A percentile compares a stretch with the other conserved stretches of the same genome.
Conservation (phyloP, 2,797 vertebrate species). For the Balearica regulorum region DNA sequence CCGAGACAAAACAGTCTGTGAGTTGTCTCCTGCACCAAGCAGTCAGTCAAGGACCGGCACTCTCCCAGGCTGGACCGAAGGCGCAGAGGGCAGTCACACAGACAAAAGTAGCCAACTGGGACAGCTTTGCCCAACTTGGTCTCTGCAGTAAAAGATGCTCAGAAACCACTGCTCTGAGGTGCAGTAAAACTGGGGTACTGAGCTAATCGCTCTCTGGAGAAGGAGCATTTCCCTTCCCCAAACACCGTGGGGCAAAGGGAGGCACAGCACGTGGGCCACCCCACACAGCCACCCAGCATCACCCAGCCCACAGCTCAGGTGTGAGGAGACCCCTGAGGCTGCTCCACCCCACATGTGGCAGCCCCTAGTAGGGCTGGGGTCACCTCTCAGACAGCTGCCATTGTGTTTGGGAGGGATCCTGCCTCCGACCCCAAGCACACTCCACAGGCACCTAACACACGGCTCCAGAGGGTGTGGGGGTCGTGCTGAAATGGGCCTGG, state of each 20-base stretch:
- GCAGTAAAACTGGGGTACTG: background rate
- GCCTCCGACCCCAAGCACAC: too few relatives aligned
- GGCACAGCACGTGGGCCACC: fast-evolving
- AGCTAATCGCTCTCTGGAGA: fast-evolving
- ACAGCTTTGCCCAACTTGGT: background rate
- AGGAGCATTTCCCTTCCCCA: fast-evolving
- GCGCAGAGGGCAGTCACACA: fast-evolving
- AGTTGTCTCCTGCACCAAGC: background rate
- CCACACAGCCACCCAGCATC: fast-evolving
- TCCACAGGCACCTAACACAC: fast-evolving
- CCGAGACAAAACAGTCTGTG: background rate
- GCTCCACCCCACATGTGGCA: background rate
- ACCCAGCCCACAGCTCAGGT: background rate
- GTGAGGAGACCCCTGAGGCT: fast-evolving
- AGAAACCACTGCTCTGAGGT: background rate
- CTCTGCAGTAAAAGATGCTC: background rate
- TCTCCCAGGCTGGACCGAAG: background rate
- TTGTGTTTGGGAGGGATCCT: background rate
- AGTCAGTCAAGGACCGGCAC: fast-evolving
- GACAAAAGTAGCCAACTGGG: fast-evolving
- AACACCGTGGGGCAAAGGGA: background rate
- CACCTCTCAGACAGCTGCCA: background rate
- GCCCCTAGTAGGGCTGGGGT: background rate
- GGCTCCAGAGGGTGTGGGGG: fast-evolving
- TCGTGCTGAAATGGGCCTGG: fast-evolving